Base-by-base conservation (phyloP, 2,888 invertebrate genomes). In the Brenthis hecate region DNA sequence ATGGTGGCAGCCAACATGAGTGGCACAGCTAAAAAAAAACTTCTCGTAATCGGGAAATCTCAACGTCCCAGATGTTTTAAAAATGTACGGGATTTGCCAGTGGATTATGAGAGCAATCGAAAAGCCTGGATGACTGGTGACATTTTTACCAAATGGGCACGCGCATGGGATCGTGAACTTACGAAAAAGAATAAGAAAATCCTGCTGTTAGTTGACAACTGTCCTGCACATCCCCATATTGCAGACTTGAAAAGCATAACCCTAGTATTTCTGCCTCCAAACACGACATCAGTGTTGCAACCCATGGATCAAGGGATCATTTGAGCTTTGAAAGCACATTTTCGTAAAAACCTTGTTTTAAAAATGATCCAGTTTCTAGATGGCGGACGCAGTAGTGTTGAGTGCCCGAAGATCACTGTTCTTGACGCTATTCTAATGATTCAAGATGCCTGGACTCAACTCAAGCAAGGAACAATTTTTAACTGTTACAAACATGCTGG, bases 1-100 rank as follows among this genome's bases (percentile, higher is more conserved):
- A 71, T 83, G 56, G 75, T 83, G 76, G 28, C 77, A 71, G 75
- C 77, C 11, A 83, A 82, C 73, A 80, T 78, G 75, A 73, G 69
- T 73, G 84, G 81, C 13, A 61, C 69, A 43, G 47, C 32, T 58
- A 64, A 71, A 68, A 69, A 58, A 53, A 68, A 69, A 43, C 19
- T 61, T 66, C 51, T 64, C 14, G 23, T 69, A 50, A 67, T 70
- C 60, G 72, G 70, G 8, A 72, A 73, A 55, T 66, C 72, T 13
- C 57, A 72, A 55, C 51, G 48, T 19, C 68, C 58, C 13, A 53
- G 73, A 71, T 76, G 74, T 72, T 77, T 75, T 65, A 73, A 66
- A 68, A 72, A 66, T 66, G 55, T 65, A 56, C 54, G 23, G 16
- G 50, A 61, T 36, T 68, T 73, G 47, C 70, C 68, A 43, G 71